These are phyloP conservation scores for Nasonia vitripennis DNA, from an alignment of 1,140 invertebrate species.

Conservation along the genomic window DNA sequence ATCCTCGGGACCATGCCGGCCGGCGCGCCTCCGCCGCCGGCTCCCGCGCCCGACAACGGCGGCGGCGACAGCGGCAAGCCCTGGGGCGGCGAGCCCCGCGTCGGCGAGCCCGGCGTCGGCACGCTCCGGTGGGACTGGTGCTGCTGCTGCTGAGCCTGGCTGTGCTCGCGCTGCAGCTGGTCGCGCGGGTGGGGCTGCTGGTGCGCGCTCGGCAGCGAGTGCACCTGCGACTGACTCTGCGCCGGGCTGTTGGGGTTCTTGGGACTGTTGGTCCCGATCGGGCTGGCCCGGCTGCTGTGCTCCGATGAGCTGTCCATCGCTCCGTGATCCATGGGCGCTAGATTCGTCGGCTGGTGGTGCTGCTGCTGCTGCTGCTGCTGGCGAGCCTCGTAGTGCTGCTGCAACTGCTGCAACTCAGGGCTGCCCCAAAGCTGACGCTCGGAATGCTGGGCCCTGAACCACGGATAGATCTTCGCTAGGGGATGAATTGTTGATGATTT, in stretches of 20 bases:
- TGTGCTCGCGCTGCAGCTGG: slow-evolving; percentile 69
- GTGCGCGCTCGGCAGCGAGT: slow-evolving; percentile 65
- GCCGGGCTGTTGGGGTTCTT: slow-evolving; percentile 55
- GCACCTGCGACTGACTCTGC: slow-evolving; percentile 63
- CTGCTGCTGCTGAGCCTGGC: slow-evolving; percentile 69
- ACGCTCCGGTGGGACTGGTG: slow-evolving; percentile 69
- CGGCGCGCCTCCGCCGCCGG: slow-evolving; percentile 68
- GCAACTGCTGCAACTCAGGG: slow-evolving; percentile 33
- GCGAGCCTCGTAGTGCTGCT: slow-evolving; percentile 15
- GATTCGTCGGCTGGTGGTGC: neutral
- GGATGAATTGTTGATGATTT: slow-evolving; percentile 51
- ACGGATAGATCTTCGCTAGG: slow-evolving; percentile 52
- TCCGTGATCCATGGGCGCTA: slow-evolving; percentile 68
- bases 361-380: slow-evolving; percentile 16
- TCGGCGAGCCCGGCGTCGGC: slow-evolving; percentile 73
- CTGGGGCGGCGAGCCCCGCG: slow-evolving; percentile 75
- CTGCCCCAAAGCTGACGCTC: slow-evolving; percentile 47
- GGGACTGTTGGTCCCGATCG: slow-evolving; percentile 59
- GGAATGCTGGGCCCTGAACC: slow-evolving; percentile 52
- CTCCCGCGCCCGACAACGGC: slow-evolving; percentile 79
- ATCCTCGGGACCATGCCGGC: slow-evolving; percentile 73
- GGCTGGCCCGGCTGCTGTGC: slow-evolving; percentile 73
- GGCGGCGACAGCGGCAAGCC: slow-evolving; percentile 80
- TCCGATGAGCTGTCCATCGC: slow-evolving; percentile 81
- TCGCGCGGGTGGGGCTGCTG: slow-evolving; percentile 72